Percentiles rank a stretch among this genome's conserved stretches.
phyloP scores from a whole-genome alignment of 2,113 vertebrate genomes.

The Xenopus borealis region DNA sequence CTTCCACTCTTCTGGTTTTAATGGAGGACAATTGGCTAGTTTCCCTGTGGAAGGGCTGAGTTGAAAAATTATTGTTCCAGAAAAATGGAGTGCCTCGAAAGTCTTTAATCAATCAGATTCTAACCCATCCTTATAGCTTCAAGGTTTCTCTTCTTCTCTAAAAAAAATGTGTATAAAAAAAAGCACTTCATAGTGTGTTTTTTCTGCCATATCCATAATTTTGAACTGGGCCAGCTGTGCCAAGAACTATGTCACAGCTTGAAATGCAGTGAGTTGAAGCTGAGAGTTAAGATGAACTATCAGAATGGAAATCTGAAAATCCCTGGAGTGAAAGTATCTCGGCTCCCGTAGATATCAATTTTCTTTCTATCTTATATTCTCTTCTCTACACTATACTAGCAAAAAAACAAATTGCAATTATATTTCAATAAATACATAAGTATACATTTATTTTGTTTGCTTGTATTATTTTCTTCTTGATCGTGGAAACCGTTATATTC shows the following conservation, averaged over 20 bases:
- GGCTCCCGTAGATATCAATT: conserved; percentile 44
- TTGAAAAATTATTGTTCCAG: conserved; percentile 18
- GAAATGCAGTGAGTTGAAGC: conserved; percentile 41
- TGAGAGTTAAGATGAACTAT: conserved; percentile 41
- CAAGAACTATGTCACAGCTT: conserved; percentile 43
- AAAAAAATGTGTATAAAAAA: conserved; percentile 5
- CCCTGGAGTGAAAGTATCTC: conserved; percentile 43
- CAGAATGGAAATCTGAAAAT: conserved; percentile 46
- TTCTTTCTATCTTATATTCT: conserved; percentile 36
- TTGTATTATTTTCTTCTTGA: conserved; percentile 25
- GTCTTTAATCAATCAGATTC: conserved; percentile 35
- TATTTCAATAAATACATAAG: conserved; percentile 44
- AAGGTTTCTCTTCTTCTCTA: conserved; percentile 18
- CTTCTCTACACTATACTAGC: conserved; percentile 7
- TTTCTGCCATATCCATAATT: conserved; percentile 35
- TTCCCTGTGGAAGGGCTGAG: conserved; percentile 11
- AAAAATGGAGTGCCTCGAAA: conserved; percentile 22
- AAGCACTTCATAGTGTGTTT: conserved; percentile 17
- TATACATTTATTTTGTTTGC: conserved; percentile 31
- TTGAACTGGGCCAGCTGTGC: conserved; percentile 33
- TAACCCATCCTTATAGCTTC: conserved; percentile 6
- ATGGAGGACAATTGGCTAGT: background rate
- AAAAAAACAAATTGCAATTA: conserved; percentile 30
- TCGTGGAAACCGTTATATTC: conserved; percentile 1
- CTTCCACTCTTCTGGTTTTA: background rate